phyloP scores from a whole-genome alignment of 2,888 invertebrate species.

The Phlogophora meticulosa region DNA sequence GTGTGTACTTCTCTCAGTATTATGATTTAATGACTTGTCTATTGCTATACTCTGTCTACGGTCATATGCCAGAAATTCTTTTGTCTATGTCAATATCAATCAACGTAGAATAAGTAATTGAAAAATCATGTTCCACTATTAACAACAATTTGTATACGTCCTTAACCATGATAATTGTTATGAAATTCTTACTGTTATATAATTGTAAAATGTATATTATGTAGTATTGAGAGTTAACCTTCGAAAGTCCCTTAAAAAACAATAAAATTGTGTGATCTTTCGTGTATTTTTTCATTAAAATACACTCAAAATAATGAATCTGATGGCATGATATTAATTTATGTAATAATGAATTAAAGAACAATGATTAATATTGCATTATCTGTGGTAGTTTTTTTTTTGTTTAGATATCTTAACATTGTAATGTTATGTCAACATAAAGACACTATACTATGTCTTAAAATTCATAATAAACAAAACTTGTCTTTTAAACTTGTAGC shows the following conservation, averaged over 20 bases:
- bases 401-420: constrained; percentile 25
- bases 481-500: constrained; percentile 36
- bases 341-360: constrained; percentile 17
- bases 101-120: no score
- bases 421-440: constrained; percentile 10
- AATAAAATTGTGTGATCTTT: constrained; percentile 17
- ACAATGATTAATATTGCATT: constrained; percentile 19
- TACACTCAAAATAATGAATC: constrained; percentile 44
- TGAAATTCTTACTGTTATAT: constrained; percentile 58
- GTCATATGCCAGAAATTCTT: no score
- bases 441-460: constrained; percentile 44
- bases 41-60: no score
- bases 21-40: no score
- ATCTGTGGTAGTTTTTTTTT: constrained; percentile 3
- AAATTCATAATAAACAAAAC: constrained; percentile 27
- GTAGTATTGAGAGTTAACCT: background rate
- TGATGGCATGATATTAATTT: constrained; percentile 56
- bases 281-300: constrained; percentile 33
- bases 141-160: constrained; percentile 48
- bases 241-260: constrained; percentile 5
- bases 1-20: no score
- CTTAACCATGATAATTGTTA: constrained; percentile 57
- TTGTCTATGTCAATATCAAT: no score
- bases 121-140: no score
- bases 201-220: constrained; percentile 55